Percentiles rank a stretch among this genome's conserved stretches.
phyloP scores from a whole-genome alignment of 2,113 vertebrate genomes.

The Cyanoramphus novaezelandiae region DNA sequence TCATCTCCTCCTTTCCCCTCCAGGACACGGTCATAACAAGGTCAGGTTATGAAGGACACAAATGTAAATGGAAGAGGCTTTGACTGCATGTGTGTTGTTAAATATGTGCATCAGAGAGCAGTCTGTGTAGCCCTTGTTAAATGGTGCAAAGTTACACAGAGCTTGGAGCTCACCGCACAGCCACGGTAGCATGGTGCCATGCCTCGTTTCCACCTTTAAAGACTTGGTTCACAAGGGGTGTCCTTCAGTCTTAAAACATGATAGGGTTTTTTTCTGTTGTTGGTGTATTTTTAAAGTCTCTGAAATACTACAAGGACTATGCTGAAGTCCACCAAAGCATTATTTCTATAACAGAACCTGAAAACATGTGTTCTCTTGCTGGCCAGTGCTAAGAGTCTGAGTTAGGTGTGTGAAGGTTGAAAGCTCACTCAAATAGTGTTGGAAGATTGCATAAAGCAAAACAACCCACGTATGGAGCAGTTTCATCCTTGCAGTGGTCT shows the following conservation, averaged over 20 bases:
- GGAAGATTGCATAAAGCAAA: neutral
- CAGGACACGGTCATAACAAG: neutral
- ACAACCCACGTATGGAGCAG: neutral
- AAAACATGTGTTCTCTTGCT: neutral
- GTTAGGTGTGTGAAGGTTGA: neutral
- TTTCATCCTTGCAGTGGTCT: neutral
- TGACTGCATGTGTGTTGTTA: neutral
- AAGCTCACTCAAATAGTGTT: neutral
- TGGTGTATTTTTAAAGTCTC: neutral
- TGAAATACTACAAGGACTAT: neutral
- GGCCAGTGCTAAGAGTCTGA: neutral
- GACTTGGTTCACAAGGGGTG: accelerated
- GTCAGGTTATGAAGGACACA: neutral
- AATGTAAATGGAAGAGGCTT: neutral
- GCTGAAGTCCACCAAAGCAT: neutral
- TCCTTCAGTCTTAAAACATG: neutral
- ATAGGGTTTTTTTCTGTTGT: neutral
- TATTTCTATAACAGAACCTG: neutral
- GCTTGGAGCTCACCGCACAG: neutral
- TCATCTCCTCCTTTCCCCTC: neutral
- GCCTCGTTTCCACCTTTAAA: accelerated
- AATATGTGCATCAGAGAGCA: neutral
- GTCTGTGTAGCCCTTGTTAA: neutral
- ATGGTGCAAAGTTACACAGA: neutral
- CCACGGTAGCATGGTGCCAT: accelerated